Conservation (phyloP, 2,888 invertebrate genomes). For the Platerodrilus igneus region DNA sequence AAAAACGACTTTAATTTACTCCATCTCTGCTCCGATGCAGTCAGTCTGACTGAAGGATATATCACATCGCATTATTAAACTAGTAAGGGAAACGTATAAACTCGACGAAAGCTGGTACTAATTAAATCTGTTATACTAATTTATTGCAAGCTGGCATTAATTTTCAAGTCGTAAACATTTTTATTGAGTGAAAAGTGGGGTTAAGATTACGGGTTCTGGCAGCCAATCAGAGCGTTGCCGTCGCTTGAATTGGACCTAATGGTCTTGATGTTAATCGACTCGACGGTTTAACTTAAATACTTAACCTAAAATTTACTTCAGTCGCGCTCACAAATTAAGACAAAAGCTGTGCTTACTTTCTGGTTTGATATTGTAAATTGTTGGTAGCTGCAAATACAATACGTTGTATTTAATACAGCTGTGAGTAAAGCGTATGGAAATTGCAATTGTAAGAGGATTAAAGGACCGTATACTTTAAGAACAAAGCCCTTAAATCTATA, state of each 20-base stretch:
- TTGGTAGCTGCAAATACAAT: too few relatives aligned
- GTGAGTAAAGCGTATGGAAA: too few relatives aligned
- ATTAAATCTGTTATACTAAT: slow-evolving; percentile 47
- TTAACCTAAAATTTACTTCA: slow-evolving; percentile 27
- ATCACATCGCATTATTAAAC: slow-evolving; percentile 13
- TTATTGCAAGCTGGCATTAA: slow-evolving; percentile 44
- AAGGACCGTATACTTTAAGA: too few relatives aligned
- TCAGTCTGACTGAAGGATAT: background rate
- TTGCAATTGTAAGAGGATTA: too few relatives aligned
- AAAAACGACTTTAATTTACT: too few relatives aligned
- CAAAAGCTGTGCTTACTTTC: too few relatives aligned
- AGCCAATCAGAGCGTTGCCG: slow-evolving; percentile 19
- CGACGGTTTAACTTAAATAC: slow-evolving; percentile 26
- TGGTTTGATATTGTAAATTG: too few relatives aligned
- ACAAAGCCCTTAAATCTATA: too few relatives aligned
- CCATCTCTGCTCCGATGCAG: background rate
- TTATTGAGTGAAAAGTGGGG: slow-evolving; percentile 37
- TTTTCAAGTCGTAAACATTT: slow-evolving; percentile 46
- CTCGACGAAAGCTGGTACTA: slow-evolving; percentile 35
- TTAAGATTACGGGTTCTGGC: slow-evolving; percentile 14
- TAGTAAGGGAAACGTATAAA: slow-evolving; percentile 23
- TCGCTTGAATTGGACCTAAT: slow-evolving; percentile 19
- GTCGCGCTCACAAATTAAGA: too few relatives aligned
- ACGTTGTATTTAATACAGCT: too few relatives aligned
- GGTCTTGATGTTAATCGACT: slow-evolving; percentile 24